phyloP scores from a whole-genome alignment of 1,140 invertebrate species.

The Macrobrachium nipponense region DNA sequence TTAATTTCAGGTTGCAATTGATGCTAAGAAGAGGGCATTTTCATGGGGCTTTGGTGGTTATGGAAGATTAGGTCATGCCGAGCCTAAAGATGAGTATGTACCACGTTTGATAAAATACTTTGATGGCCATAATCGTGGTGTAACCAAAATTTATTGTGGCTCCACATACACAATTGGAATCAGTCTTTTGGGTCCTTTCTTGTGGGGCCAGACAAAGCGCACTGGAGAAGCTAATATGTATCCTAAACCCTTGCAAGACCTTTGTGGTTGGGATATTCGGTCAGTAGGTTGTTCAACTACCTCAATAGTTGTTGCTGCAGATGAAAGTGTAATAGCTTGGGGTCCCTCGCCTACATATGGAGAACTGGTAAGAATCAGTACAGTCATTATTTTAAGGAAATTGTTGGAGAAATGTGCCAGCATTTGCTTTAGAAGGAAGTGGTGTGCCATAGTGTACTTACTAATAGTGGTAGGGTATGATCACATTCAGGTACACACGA shows the following conservation, averaged over 20 bases:
- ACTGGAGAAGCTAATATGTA: constrained; percentile 97
- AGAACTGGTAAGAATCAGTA: constrained; percentile 78
- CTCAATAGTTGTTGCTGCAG: constrained; percentile 88
- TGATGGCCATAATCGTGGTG: constrained; percentile 84
- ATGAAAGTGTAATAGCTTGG: constrained; percentile 91
- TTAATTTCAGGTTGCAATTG: constrained; percentile 79
- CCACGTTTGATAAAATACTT: constrained; percentile 91
- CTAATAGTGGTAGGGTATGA: too few species aligned
- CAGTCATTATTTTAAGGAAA: too few species aligned
- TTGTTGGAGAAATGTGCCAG: too few species aligned
- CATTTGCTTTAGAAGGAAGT: too few species aligned
- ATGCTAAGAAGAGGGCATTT: constrained; percentile 86
- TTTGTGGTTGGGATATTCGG: constrained; percentile 90
- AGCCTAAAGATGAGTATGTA: constrained; percentile 90
- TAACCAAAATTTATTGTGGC: constrained; percentile 83
- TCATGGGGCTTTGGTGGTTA: constrained; percentile 96
- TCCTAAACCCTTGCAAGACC: constrained; percentile 92
- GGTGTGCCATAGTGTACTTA: too few species aligned
- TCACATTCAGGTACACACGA: too few species aligned
- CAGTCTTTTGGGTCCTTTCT: constrained; percentile 83
- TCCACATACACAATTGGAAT: constrained; percentile 84
- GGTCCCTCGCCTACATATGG: constrained; percentile 92
- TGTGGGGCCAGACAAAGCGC: constrained; percentile 92
- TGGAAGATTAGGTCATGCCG: constrained; percentile 90
- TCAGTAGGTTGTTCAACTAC: constrained; percentile 83